phyloP scores from a whole-genome alignment of 2,888 invertebrate species.

The Sisyra terminalis region DNA sequence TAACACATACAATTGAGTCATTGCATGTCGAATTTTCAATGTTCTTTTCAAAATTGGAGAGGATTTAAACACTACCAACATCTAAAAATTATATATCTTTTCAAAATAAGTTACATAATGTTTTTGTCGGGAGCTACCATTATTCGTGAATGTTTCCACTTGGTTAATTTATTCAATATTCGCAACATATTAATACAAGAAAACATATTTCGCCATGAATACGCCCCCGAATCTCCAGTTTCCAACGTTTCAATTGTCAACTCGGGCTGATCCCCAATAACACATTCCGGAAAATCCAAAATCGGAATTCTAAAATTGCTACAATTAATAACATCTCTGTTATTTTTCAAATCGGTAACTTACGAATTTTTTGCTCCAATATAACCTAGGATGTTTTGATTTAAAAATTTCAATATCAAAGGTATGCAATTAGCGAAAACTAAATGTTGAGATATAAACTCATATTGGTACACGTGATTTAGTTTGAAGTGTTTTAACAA shows the following conservation, averaged over 20 bases:
- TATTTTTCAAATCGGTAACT: constrained; percentile 17
- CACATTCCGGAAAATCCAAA: constrained; percentile 90
- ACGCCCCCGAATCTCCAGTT: constrained; percentile 67
- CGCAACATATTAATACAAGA: constrained; percentile 92
- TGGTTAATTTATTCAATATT: constrained; percentile 94
- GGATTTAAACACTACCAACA: constrained; percentile 98
- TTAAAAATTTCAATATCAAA: constrained; percentile 93
- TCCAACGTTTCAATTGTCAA: constrained; percentile 81
- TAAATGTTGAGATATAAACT: constrained; percentile 96
- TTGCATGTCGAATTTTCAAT: constrained; percentile 84
- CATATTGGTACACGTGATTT: constrained; percentile 98
- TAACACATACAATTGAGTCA: constrained; percentile 95
- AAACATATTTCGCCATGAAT: constrained; percentile 96
- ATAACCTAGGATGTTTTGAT: constrained; percentile 91
- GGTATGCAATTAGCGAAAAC: constrained; percentile 99
- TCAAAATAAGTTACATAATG: not conserved
- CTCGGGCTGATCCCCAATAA: constrained; percentile 89
- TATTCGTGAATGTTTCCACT: constrained; percentile 98
- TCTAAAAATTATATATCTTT: constrained; percentile 27
- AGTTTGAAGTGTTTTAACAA: constrained; percentile 93
- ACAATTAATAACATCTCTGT: constrained; percentile 5
- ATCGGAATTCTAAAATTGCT: constrained; percentile 61
- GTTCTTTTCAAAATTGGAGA: constrained; percentile 95
- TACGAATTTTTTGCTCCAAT: constrained; percentile 83
- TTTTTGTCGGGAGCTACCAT: constrained; percentile 43